phyloP scores from a whole-genome alignment of 1,140 invertebrate genomes.

The Dreissena rostriformis region DNA sequence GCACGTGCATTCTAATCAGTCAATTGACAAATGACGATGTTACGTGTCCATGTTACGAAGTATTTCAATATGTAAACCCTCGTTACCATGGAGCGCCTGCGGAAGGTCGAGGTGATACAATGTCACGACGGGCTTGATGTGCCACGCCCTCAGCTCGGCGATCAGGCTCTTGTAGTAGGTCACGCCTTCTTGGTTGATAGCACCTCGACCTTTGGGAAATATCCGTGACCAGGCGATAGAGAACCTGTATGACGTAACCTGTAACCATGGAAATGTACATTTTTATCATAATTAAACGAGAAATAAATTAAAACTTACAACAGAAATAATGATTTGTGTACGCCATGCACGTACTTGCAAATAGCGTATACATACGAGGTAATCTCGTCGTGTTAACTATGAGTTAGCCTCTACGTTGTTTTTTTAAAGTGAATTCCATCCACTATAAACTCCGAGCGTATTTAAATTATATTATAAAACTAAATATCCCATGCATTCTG shows the following conservation, averaged over 20 bases:
- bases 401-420: no score
- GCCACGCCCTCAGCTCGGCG: conserved; percentile 63
- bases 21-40: no score
- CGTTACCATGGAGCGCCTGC: conserved; percentile 66
- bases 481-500: no score
- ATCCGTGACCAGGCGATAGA: conserved; percentile 77
- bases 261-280: conserved; percentile 19
- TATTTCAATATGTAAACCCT: no score
- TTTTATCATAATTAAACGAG: no score
- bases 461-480: no score
- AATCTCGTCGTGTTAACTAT: no score
- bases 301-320: not conserved
- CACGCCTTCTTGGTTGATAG: conserved; percentile 65
- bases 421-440: no score
- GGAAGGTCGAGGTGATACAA: conserved; percentile 83
- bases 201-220: conserved; percentile 68
- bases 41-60: no score
- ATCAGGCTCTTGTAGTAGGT: conserved; percentile 76
- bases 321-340: not conserved
- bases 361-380: no score
- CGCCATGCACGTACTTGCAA: not conserved
- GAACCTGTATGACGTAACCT: conserved; percentile 77
- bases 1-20: no score
- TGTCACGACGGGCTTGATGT: conserved; percentile 81
- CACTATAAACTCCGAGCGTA: no score